Evolutionary conservation across 2,888 invertebrate species (phyloP), one percentile per base, ranked within the genome.

Genomic region (Adelognathus sp.): DNA sequence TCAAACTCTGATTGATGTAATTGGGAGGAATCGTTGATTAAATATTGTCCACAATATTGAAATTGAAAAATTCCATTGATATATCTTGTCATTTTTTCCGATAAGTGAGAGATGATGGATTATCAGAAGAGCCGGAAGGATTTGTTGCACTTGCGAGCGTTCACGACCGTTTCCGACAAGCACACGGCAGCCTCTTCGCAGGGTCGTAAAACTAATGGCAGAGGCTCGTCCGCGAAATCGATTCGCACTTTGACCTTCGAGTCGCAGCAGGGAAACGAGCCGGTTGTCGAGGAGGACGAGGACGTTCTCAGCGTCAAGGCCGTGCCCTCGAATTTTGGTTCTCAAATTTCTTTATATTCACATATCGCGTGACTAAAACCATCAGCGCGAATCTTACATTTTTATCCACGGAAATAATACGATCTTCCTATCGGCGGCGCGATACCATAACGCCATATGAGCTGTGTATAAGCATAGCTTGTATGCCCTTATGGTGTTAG

Each of bases 281-380:
- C 14, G 11, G 31, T 24, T 9, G 21, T n/a, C 3, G 31, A 11
- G 1, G 44, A 41, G n/a, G 54, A 71, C 46, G 60, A 41, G 1
- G 79, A 80, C 41, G 69, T 44, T 7, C 21, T 54, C 9, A 31
- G 21, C 21, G 79, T 80, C 27, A 9, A 50, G 41, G 79, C 73
- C 46, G 79, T 80, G 6, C 64, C 79, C 14, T 73, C 69, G 4
- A 73, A 76, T 69, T 80, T 80, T 18, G 72, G 79, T 80, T 69
- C 11, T 11, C 14, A 9, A n/a, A 41, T 41, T 9, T 9, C 18
- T 63, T 6, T 6, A 18, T 41, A 1, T 16, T 24, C 0, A n/a
- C n/a, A n/a, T n/a, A n/a, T n/a, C n/a, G n/a, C n/a, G n/a, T n/a
- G n/a, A n/a, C n/a, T n/a, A n/a, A n/a, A n/a, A n/a, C n/a, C n/a